Evolutionary conservation across 2,888 invertebrate genomes (phyloP).

Genomic region (Parnassius smintheus): DNA sequence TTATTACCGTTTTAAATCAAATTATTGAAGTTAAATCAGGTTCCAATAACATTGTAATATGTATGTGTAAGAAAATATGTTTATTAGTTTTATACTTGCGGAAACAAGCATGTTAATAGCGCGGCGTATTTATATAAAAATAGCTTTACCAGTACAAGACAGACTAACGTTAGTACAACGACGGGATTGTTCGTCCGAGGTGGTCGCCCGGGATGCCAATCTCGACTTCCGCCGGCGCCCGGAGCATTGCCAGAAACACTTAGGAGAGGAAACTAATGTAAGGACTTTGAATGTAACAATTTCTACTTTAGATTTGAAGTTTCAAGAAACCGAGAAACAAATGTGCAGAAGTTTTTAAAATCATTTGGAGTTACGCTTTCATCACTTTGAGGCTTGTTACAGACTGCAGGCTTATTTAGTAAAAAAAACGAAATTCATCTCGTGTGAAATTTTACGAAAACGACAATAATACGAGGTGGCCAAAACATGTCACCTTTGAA

Average conservation of each 20-base stretch:
- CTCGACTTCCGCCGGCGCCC: conserved; percentile 73
- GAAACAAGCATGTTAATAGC: too few species aligned
- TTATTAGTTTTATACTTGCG: too few species aligned
- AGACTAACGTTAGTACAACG: conserved; percentile 44
- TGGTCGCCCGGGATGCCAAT: conserved; percentile 62
- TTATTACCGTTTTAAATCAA: too few species aligned
- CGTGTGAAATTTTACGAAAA: neutral
- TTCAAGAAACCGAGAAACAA: conserved; percentile 1
- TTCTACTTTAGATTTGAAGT: conserved; percentile 3
- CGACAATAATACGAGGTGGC: conserved; percentile 3
- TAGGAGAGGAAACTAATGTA: conserved; percentile 36
- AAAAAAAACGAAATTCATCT: conserved; percentile 10
- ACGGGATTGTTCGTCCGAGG: conserved; percentile 52
- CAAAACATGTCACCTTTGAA: conserved; percentile 19
- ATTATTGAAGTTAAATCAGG: too few species aligned
- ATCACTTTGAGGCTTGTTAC: neutral
- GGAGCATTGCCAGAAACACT: conserved; percentile 66
- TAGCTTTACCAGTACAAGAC: conserved; percentile 18
- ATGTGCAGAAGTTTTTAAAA: conserved; percentile 3
- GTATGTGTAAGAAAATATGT: too few species aligned
- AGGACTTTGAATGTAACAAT: conserved; percentile 11
- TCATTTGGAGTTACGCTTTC: neutral
- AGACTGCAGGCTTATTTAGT: conserved; percentile 2
- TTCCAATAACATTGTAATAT: too few species aligned
- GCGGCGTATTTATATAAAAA: neutral